These are phyloP conservation scores for Phylloscopus collybita DNA, from an alignment of 2,797 vertebrate genomes.

Conservation along the genomic window DNA sequence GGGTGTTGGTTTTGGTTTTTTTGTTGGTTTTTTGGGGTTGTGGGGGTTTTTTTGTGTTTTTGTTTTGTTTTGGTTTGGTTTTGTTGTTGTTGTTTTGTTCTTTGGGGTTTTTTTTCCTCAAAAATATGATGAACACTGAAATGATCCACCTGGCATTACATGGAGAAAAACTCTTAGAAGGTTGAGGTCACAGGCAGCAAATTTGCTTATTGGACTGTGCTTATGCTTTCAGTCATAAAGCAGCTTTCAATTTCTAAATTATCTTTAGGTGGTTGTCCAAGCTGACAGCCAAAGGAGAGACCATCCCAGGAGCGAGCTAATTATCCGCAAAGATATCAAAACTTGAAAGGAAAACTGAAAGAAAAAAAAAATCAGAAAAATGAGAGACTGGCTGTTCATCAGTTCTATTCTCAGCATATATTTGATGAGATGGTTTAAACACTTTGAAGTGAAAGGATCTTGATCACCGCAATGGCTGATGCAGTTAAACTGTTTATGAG, in stretches of 20 bases:
- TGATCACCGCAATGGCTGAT: constrained; percentile 52
- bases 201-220: constrained; percentile 36
- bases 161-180: background rate
- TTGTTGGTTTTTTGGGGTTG: too few relatives aligned
- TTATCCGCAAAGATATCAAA: constrained; percentile 56
- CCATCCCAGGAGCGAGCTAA: background rate
- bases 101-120: background rate
- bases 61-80: too few relatives aligned
- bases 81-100: too few relatives aligned
- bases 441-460: constrained; percentile 59
- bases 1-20: too few relatives aligned
- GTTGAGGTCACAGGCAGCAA: background rate
- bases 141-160: background rate
- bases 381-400: background rate
- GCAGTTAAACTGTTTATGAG: constrained; percentile 33
- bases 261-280: constrained; percentile 43
- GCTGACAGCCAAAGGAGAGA: constrained; percentile 22
- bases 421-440: constrained; percentile 62
- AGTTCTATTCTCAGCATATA: constrained; percentile 30
- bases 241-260: constrained; percentile 52
- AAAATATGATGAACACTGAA: background rate
- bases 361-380: background rate
- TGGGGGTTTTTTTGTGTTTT: too few relatives aligned
- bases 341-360: constrained; percentile 28
- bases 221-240: background rate